A percentile compares a stretch with the other conserved stretches of the same genome.
phyloP scores from a whole-genome alignment of 2,113 vertebrate species.

The Australoheros scitulus region DNA sequence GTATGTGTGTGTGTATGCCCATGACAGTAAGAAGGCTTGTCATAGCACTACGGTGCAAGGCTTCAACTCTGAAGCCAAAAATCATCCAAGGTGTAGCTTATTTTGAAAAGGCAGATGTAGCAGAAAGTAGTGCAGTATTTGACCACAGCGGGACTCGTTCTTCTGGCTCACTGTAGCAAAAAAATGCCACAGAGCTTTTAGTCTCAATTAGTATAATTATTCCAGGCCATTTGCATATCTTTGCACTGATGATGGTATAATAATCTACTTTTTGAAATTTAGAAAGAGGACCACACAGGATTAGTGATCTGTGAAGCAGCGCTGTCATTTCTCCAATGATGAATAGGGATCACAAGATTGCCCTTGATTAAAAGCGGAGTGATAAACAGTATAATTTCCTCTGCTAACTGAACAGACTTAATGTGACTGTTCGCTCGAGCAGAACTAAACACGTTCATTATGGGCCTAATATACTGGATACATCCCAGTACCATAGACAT shows the following conservation, averaged over 20 bases:
- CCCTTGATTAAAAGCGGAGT: not conserved
- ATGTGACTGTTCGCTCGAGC: not conserved
- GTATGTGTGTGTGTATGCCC: not conserved
- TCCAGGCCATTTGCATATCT: constrained; percentile 17
- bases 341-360: not conserved
- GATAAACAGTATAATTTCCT: constrained; percentile 10
- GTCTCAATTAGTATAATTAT: not conserved
- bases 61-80: constrained; percentile 14
- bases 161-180: not conserved
- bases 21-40: not conserved
- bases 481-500: too few species aligned
- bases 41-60: not conserved
- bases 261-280: not conserved
- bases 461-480: too few species aligned
- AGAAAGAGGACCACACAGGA: not conserved
- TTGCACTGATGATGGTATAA: not conserved
- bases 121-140: constrained; percentile 18
- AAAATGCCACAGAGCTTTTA: not conserved
- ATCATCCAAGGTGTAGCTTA: not conserved
- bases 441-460: not conserved
- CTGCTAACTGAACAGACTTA: not conserved
- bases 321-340: not conserved
- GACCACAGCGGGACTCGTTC: not conserved
- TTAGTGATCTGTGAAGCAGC: not conserved
- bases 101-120: constrained; percentile 40